These are phyloP conservation scores for Galeruca laticollis DNA, from an alignment of 2,888 invertebrate species.

Conservation along the genomic window DNA sequence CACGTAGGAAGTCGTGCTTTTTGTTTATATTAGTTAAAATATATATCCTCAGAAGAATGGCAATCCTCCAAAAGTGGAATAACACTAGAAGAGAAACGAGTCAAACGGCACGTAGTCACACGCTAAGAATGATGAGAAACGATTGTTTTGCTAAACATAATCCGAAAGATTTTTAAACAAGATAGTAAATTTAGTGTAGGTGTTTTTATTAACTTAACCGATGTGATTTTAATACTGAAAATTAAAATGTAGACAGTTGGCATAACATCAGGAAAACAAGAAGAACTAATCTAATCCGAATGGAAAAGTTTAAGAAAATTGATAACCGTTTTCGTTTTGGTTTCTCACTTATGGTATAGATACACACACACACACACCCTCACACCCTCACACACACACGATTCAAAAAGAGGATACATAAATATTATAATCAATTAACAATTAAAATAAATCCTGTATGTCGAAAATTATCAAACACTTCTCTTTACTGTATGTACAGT, in stretches of 20 bases:
- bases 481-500: no score
- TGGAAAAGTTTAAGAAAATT: background rate
- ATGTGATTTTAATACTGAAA: constrained; percentile 1
- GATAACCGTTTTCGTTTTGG: background rate
- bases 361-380: no score
- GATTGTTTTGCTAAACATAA: background rate
- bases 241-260: constrained; percentile 29
- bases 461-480: no score
- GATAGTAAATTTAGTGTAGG: background rate
- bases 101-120: background rate
- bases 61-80: background rate
- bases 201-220: background rate
- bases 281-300: background rate
- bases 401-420: no score
- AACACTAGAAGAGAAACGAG: background rate
- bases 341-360: no score
- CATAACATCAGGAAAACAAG: background rate
- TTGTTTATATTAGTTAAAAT: no score
- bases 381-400: no score
- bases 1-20: no score
- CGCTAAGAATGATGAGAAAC: background rate
- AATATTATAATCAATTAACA: no score
- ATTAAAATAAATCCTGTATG: no score
- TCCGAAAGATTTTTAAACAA: background rate
- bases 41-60: no score